These are phyloP conservation scores for Crotalus viridis DNA, from an alignment of 2,113 vertebrate species.

Conservation along the genomic window DNA sequence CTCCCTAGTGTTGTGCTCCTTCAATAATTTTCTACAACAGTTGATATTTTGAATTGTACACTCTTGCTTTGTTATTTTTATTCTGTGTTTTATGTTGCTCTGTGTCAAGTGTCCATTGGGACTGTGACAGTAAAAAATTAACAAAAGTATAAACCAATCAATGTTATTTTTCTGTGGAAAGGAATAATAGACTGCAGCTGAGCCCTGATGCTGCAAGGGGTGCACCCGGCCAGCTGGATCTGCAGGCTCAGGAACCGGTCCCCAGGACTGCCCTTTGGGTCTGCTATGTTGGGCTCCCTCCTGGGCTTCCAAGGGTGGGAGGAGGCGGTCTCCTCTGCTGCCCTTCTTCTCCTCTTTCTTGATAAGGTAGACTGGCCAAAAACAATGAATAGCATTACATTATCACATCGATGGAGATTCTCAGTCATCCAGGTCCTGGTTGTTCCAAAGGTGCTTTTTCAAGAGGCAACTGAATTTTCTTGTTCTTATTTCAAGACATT, in stretches of 20 bases:
- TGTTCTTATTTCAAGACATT: too few relatives aligned
- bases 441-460: too few relatives aligned
- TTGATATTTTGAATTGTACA: background rate
- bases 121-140: too few relatives aligned
- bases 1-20: background rate
- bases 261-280: background rate
- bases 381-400: background rate
- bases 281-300: background rate
- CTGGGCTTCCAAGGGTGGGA: too few relatives aligned
- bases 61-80: too few relatives aligned
- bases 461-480: too few relatives aligned
- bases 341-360: background rate
- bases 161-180: background rate
- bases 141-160: background rate
- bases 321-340: background rate
- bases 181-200: background rate
- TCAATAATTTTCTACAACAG: background rate
- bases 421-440: too few relatives aligned
- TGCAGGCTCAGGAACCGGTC: too few relatives aligned
- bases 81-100: too few relatives aligned
- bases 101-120: too few relatives aligned
- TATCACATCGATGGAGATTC: too few relatives aligned
- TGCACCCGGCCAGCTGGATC: background rate
- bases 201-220: background rate
- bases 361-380: background rate